Base-by-base conservation (phyloP, 2,797 vertebrate genomes). In the Argya squamiceps region DNA sequence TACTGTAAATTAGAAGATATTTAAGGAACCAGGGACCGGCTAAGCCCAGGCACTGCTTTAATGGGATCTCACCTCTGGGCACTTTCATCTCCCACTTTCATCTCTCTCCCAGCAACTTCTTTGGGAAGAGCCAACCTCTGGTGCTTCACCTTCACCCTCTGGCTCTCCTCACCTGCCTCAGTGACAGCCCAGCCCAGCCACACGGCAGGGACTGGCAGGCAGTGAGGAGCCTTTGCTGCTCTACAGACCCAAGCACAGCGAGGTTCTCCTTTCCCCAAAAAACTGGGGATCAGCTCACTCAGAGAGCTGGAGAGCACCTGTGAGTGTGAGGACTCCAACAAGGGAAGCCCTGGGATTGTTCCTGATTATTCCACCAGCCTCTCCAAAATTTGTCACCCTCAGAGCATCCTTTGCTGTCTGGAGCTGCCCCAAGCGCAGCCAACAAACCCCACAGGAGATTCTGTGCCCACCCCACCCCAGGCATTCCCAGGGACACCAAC, bases 1-100 rank as follows among this genome's bases (percentile, higher is more conserved):
- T 97, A 97, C 90, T 71, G 96, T 82, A 97, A 97, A 97, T 97
- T 97, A 97, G 94, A 97, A 96, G 96, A 97, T 97, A 95, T 96
- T 97, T 96, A 97, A 97, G 91, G 93, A 94, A 95, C 75, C 93
- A 68, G 74, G 95, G 94, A 88, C 87, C 6, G 47, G 92, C 94
- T 97, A 97, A 97, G 92, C 92, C 95, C 30, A 78, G 89, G 92
- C 81, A 92, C 91, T 0, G 30, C 93, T 97, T 97, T 95, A 97
- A 97, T 97, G 95, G 96, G 89, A 95, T 97, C 96, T 93, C 94
- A 97, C 96, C 94, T 97, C 95, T 71, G 79, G 93, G 95, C 93
- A 84, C 94, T 97, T 97, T 97, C 96, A 97, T 97, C 96, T 97
- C 91, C 91, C 70, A 91, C 96, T 97, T 97, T 97, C 94, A 97